A percentile compares a stretch with the other conserved stretches of the same genome.
Conservation (phyloP, 92 coral and sea anemone species). For the Chrysogorgia sp. region DNA sequence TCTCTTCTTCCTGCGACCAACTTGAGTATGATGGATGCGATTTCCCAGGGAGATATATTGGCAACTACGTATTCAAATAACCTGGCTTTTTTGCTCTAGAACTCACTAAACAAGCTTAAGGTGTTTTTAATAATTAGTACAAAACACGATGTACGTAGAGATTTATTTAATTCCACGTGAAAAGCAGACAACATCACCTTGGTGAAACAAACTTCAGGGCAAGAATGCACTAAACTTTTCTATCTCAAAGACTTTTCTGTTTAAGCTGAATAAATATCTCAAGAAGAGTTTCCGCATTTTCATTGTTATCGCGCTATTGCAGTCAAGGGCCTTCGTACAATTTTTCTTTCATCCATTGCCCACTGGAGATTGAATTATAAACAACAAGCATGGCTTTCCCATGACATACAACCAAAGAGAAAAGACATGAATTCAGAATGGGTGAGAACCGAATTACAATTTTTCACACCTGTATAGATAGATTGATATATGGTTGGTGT, state of each 20-base stretch:
- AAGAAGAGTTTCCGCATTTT: slow-evolving; percentile 6
- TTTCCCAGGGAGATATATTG: too few relatives aligned
- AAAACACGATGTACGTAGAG: too few relatives aligned
- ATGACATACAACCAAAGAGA: background rate
- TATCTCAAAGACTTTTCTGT: slow-evolving; percentile 2
- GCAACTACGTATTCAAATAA: too few relatives aligned
- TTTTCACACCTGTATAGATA: background rate
- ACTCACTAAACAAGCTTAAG: too few relatives aligned
- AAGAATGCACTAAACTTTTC: slow-evolving; percentile 26
- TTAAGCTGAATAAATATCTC: background rate
- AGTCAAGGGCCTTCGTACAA: background rate
- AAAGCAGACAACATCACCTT: background rate
- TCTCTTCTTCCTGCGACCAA: too few relatives aligned
- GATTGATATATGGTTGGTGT: too few relatives aligned
- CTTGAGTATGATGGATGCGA: too few relatives aligned
- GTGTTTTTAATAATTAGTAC: too few relatives aligned
- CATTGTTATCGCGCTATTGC: background rate
- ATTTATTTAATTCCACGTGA: background rate
- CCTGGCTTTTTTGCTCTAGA: too few relatives aligned
- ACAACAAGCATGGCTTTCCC: background rate
- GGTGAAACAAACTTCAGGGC: slow-evolving; percentile 8
- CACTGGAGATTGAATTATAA: background rate
- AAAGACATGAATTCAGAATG: background rate
- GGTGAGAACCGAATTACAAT: slow-evolving; percentile 2
- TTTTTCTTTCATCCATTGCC: too few relatives aligned